phyloP scores from a whole-genome alignment of 2,797 vertebrate species.

The Diplodus sargus region DNA sequence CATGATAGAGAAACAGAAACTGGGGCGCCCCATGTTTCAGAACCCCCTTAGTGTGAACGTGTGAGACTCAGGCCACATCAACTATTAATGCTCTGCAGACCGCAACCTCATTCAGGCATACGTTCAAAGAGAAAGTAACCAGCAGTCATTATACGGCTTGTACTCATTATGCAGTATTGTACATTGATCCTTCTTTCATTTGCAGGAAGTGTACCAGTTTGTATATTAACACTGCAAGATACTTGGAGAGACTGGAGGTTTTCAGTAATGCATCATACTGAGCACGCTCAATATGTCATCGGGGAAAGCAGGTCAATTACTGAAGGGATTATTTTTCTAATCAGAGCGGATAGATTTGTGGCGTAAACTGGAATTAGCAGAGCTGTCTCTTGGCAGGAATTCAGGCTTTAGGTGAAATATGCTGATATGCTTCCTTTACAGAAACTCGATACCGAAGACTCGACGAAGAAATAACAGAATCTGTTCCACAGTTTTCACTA shows the following conservation, averaged over 20 bases:
- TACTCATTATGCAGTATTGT: constrained; percentile 66
- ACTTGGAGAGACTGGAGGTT: constrained; percentile 34
- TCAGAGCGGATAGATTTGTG: constrained; percentile 35
- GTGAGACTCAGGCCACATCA: constrained; percentile 65
- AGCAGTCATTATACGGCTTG: constrained; percentile 59
- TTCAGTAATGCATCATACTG: constrained; percentile 33
- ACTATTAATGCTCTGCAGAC: constrained; percentile 67
- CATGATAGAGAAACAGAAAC: constrained; percentile 47
- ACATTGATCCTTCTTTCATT: constrained; percentile 60
- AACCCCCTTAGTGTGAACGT: constrained; percentile 27
- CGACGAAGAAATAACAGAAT: not conserved
- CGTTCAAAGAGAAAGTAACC: constrained; percentile 56
- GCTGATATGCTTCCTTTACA: not conserved
- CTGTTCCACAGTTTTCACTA: not conserved
- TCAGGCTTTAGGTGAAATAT: constrained; percentile 26
- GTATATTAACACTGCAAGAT: constrained; percentile 46
- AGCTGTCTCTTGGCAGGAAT: constrained; percentile 23
- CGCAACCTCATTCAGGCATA: constrained; percentile 61
- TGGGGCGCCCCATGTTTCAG: constrained; percentile 51
- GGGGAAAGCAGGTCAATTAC: constrained; percentile 62
- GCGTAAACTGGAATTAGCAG: constrained; percentile 40
- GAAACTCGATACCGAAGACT: not conserved
- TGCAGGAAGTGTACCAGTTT: constrained; percentile 53
- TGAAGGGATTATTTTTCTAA: constrained; percentile 48
- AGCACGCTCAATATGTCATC: constrained; percentile 47